phyloP scores from a whole-genome alignment of 2,113 vertebrate genomes.

The Trichechus manatus region DNA sequence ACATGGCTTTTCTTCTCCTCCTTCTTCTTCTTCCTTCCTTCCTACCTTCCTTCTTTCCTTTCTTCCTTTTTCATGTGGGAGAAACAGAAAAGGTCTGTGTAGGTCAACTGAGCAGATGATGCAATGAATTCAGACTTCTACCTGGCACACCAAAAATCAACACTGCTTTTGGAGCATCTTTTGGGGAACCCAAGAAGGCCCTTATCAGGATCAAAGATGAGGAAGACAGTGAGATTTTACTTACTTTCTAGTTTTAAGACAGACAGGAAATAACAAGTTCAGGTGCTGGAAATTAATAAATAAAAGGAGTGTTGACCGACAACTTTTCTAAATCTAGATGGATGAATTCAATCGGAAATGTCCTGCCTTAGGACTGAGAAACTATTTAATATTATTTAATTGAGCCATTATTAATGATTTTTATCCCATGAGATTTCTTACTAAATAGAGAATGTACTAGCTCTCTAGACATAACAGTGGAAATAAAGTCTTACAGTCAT shows the following conservation, averaged over 20 bases:
- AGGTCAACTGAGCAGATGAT: constrained; percentile 89
- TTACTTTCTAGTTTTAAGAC: not conserved
- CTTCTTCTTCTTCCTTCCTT: not conserved
- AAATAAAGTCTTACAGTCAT: not conserved
- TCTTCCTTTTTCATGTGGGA: constrained; percentile 81
- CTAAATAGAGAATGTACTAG: not conserved
- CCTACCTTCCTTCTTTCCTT: not conserved
- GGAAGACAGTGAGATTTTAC: constrained; percentile 90
- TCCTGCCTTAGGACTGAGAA: not conserved
- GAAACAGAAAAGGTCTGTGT: constrained; percentile 91
- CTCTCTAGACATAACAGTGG: not conserved
- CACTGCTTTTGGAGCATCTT: constrained; percentile 85
- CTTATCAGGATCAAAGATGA: constrained; percentile 90
- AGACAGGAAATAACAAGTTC: not conserved
- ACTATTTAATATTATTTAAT: not conserved
- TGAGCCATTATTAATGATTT: not conserved
- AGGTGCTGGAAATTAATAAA: not conserved
- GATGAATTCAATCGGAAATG: not conserved
- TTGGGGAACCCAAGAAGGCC: constrained; percentile 91
- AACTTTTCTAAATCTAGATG: not conserved
- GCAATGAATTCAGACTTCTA: constrained; percentile 90
- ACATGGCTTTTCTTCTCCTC: not conserved
- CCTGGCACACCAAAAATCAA: constrained; percentile 89
- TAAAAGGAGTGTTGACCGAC: not conserved
- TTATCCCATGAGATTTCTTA: not conserved